phyloP scores from a whole-genome alignment of 2,888 invertebrate species.

The Chymomyza fuscimana region DNA sequence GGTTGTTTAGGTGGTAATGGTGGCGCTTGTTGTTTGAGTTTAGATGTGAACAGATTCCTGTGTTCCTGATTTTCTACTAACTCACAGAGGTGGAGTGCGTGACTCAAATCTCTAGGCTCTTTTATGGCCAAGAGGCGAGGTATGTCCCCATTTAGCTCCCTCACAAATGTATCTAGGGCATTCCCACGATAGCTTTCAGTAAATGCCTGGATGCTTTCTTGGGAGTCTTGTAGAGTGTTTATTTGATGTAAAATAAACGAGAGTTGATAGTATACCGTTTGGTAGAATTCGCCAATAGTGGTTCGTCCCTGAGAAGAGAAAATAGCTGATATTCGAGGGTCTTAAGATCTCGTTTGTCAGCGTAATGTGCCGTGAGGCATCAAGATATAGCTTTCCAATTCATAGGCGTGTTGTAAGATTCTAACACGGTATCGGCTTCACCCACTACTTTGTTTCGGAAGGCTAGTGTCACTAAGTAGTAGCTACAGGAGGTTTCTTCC shows the following conservation, averaged over 20 bases:
- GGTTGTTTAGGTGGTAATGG: neutral
- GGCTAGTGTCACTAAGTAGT: no score
- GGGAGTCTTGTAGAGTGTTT: slow-evolving; percentile 35
- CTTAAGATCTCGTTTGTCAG: slow-evolving; percentile 8
- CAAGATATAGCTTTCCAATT: no score
- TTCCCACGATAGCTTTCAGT: slow-evolving; percentile 40
- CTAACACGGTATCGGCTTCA: no score
- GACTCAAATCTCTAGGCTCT: slow-evolving; percentile 32
- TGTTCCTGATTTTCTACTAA: slow-evolving; percentile 33
- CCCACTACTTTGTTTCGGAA: no score
- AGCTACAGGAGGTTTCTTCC: no score
- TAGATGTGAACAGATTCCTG: neutral
- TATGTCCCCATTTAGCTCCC: no score
- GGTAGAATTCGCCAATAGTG: slow-evolving; percentile 29
- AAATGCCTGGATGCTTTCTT: slow-evolving; percentile 32
- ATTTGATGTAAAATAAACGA: slow-evolving; percentile 52
- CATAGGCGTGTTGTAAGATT: no score
- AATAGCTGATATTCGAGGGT: slow-evolving; percentile 45
- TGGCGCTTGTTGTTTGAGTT: neutral
- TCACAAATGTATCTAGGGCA: slow-evolving; percentile 35
- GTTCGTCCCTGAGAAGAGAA: slow-evolving; percentile 26
- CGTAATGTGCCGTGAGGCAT: neutral
- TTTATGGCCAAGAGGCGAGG: no score
- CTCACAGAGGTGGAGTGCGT: slow-evolving; percentile 32
- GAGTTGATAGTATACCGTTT: slow-evolving; percentile 30